phyloP scores from a whole-genome alignment of 2,888 invertebrate species.

The Standfussiana lucernea region DNA sequence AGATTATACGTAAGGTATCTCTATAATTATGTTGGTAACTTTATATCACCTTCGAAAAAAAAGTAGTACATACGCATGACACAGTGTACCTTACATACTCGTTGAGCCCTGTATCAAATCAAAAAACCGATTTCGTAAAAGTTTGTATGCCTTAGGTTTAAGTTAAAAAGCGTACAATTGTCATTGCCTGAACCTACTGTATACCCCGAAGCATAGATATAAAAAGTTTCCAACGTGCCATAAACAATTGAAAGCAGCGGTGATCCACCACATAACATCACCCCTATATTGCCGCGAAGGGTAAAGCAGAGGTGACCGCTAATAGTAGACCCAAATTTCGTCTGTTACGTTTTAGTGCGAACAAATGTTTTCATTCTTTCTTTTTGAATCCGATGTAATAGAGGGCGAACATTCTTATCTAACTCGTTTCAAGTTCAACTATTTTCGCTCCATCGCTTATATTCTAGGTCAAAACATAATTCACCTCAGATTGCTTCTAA shows the following conservation, averaged over 20 bases:
- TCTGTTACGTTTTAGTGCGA: background rate
- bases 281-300: background rate
- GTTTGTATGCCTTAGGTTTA: background rate
- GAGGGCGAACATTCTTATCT: background rate
- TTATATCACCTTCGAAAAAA: background rate
- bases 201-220: background rate
- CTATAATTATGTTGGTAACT: background rate
- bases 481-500: conserved; percentile 75
- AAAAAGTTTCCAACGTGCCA: background rate
- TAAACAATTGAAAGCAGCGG: conserved; percentile 7
- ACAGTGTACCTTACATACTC: background rate
- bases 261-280: background rate
- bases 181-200: background rate
- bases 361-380: background rate
- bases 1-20: background rate
- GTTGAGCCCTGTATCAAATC: background rate
- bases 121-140: background rate
- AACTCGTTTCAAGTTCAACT: background rate
- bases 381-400: background rate
- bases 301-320: background rate
- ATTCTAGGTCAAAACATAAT: conserved; percentile 63
- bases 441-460: conserved; percentile 35
- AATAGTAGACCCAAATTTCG: background rate
- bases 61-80: background rate
- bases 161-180: background rate